Evolutionary conservation across 2,888 invertebrate genomes (phyloP).

Genomic region (Helobdella robusta): DNA sequence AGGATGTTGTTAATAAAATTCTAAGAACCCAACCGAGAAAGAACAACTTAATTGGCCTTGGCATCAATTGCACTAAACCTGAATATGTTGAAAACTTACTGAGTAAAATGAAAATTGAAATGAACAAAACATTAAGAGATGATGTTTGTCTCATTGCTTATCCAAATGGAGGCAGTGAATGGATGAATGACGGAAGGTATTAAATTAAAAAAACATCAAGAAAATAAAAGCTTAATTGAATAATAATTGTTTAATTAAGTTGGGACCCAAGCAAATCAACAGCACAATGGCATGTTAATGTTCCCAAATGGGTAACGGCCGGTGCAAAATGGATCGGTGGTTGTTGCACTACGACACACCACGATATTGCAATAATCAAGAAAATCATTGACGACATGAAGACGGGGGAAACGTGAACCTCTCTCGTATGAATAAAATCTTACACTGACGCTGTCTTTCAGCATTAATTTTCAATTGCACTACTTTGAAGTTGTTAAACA

Average conservation of each 20-base stretch:
- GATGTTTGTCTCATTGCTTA: constrained; percentile 63
- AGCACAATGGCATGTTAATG: constrained; percentile 54
- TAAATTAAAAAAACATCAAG: neutral
- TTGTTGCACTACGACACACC: constrained; percentile 76
- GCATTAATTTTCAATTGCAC: too few species aligned
- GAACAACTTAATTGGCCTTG: constrained; percentile 61
- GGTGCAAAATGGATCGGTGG: constrained; percentile 81
- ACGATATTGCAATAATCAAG: constrained; percentile 57
- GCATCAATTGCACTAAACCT: constrained; percentile 77
- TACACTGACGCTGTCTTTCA: too few species aligned
- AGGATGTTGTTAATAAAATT: constrained; percentile 58
- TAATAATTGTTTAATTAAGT: constrained; percentile 36
- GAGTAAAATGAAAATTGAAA: constrained; percentile 37
- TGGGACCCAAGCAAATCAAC: constrained; percentile 36
- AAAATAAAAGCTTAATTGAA: neutral
- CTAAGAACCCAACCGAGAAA: constrained; percentile 55
- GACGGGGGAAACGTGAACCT: too few species aligned
- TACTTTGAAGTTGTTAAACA: too few species aligned
- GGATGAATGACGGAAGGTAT: constrained; percentile 45
- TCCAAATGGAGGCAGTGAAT: constrained; percentile 72
- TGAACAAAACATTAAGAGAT: constrained; percentile 46
- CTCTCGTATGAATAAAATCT: too few species aligned
- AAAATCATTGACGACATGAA: constrained; percentile 12
- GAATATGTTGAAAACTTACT: constrained; percentile 54
- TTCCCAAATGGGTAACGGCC: constrained; percentile 68